Conservation (phyloP, 2,797 vertebrate species). For the Coendou prehensilis region DNA sequence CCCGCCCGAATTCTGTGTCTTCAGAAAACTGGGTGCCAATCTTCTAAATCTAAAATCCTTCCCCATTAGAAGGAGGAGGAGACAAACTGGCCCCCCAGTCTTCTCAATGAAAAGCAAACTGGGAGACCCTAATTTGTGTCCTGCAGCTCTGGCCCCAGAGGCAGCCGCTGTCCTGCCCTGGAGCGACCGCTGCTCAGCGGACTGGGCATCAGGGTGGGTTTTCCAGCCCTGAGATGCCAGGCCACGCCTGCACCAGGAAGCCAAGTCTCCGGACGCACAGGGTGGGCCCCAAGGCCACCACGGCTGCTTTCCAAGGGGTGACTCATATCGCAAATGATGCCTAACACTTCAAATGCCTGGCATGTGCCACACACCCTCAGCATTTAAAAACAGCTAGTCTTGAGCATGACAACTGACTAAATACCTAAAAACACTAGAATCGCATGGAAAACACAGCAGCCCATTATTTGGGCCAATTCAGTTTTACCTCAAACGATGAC, state of each 20-base stretch:
- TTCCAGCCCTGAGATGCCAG: fast-evolving
- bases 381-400: background rate
- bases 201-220: background rate
- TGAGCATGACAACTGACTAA: background rate
- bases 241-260: too few relatives aligned
- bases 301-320: background rate
- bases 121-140: background rate
- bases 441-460: fast-evolving
- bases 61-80: background rate
- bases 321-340: background rate
- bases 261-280: background rate
- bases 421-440: background rate
- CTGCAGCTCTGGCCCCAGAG: too few relatives aligned
- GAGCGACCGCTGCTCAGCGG: too few relatives aligned
- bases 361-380: background rate
- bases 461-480: fast-evolving
- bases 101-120: background rate
- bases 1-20: background rate
- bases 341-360: background rate
- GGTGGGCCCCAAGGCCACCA: background rate
- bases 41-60: background rate
- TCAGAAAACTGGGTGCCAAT: background rate
- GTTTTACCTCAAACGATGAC: fast-evolving
- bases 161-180: too few relatives aligned
- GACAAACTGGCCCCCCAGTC: too few relatives aligned